phyloP scores from a whole-genome alignment of 2,113 vertebrate genomes.

The Ameiurus melas region DNA sequence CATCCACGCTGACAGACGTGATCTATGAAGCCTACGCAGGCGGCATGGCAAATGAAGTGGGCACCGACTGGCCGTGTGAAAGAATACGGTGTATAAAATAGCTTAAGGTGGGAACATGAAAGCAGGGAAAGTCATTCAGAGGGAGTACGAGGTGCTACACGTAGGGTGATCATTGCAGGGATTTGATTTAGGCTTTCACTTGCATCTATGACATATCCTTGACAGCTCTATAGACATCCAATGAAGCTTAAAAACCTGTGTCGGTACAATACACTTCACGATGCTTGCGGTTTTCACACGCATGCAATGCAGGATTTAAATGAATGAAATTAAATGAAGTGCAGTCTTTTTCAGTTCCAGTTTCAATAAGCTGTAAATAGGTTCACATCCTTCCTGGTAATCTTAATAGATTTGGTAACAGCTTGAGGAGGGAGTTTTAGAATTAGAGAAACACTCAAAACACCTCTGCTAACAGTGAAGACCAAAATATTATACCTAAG shows the following conservation, averaged over 20 bases:
- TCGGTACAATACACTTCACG: not conserved
- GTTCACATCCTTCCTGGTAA: slow-evolving; percentile 29
- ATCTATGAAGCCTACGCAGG: slow-evolving; percentile 75
- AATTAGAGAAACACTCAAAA: not conserved
- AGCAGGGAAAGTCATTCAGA: slow-evolving; percentile 28
- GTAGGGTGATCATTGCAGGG: slow-evolving; percentile 5
- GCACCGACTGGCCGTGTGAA: slow-evolving; percentile 39
- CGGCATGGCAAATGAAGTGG: slow-evolving; percentile 70
- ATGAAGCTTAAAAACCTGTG: slow-evolving; percentile 16
- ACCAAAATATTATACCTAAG: slow-evolving; percentile 12
- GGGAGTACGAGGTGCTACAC: slow-evolving; percentile 8
- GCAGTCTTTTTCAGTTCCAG: slow-evolving; percentile 2
- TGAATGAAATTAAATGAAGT: slow-evolving; percentile 5
- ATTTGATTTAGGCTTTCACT: slow-evolving; percentile 21
- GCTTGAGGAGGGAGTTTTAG: not conserved
- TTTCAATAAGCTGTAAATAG: slow-evolving; percentile 34
- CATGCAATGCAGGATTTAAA: not conserved
- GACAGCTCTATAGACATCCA: not conserved
- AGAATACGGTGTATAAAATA: slow-evolving; percentile 36
- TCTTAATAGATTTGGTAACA: not conserved
- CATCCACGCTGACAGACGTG: slow-evolving; percentile 76
- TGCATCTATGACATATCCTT: slow-evolving; percentile 7
- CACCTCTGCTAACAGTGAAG: not conserved
- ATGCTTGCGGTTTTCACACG: slow-evolving; percentile 4
- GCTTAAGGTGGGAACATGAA: slow-evolving; percentile 43